Conservation (phyloP, 2,113 vertebrate species). For the Sminthopsis crassicaudata region DNA sequence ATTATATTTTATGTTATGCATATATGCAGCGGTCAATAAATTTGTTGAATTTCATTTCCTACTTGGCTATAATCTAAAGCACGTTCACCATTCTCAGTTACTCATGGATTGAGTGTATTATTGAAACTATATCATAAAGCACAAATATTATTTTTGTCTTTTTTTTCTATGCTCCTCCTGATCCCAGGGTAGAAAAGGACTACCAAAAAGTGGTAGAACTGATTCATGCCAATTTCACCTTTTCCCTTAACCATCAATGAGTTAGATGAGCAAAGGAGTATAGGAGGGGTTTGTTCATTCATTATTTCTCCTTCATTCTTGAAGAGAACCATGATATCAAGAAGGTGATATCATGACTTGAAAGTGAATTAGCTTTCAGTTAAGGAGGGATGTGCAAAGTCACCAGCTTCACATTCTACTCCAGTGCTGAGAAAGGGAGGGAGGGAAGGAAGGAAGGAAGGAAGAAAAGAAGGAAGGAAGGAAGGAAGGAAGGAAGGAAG, state of each 20-base stretch:
- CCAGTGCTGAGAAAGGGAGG: too few species aligned
- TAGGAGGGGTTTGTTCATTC: background rate
- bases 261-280: background rate
- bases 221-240: background rate
- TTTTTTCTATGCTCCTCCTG: background rate
- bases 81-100: background rate
- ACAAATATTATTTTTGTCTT: background rate
- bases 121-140: background rate
- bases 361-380: too few species aligned
- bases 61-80: background rate
- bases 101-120: background rate
- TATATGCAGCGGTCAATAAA: background rate
- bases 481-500: too few species aligned
- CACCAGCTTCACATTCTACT: too few species aligned
- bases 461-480: too few species aligned
- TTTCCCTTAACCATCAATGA: background rate
- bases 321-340: too few species aligned
- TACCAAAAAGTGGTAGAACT: background rate
- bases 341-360: too few species aligned
- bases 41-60: background rate
- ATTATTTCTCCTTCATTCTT: too few species aligned
- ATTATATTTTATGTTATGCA: conserved; percentile 3
- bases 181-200: background rate
- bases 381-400: too few species aligned
- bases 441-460: too few species aligned